Evolutionary conservation across 1,140 invertebrate species (phyloP), one percentile per base, ranked within the genome.

Genomic region (Orussus abietinus): DNA sequence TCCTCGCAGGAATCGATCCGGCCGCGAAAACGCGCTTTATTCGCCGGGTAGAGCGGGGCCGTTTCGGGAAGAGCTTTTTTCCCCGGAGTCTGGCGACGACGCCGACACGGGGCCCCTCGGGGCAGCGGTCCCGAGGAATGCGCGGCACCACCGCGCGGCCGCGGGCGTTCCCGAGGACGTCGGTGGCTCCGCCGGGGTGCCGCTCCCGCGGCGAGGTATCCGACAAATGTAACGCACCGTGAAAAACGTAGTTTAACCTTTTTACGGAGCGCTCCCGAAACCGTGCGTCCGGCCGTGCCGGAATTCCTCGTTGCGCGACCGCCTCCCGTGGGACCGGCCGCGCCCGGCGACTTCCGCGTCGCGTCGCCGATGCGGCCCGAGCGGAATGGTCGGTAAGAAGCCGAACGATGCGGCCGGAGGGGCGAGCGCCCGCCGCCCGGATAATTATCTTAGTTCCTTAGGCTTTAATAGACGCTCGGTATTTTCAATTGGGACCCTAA

Each of bases 371-470:
- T 18, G 12, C 30, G 36, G 12, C 38, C 34, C 38, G 53, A 38
- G 39, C 38, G 46, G 35, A 44, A 47, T 43, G 50, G 19, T 7
- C 22, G 22, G 31, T 45, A 62, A 62, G 57, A 62, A 65, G 38
- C 46, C 45, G 18, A 61, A 60, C 57, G 66, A 64, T 65, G 61
- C 53, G 19, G 47, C n/a, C n/a, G n/a, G n/a, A n/a, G n/a, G n/a
- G n/a, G n/a, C n/a, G n/a, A n/a, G n/a, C n/a, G n/a, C n/a, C 33
- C 29, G 12, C 25, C 50, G 47, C 52, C 47, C 48, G 45, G 58
- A 64, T 66, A 69, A 69, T 69, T 68, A 68, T 66, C 57, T 66
- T 60, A 62, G 65, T 68, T 62, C 38, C 55, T n/a, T n/a, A 59
- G 57, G 55, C n/a, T 66, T 68, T 68, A 69, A 69, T 69, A 68